Conservation (phyloP, 2,113 vertebrate species). For the Pituophis catenifer region DNA sequence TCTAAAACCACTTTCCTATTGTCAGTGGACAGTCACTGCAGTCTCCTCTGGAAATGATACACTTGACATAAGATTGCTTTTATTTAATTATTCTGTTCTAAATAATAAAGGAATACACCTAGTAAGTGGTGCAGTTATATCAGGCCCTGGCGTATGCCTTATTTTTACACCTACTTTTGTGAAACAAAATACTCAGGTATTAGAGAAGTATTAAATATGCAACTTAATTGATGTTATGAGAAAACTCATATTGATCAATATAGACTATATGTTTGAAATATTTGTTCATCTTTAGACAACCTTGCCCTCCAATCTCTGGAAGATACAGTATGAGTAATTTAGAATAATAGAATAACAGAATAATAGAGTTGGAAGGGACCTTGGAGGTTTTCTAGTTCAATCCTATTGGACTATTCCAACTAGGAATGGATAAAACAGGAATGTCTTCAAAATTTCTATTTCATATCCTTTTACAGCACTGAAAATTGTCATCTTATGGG, state of each 20-base stretch:
- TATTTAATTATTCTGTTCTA: background rate
- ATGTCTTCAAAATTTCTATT: background rate
- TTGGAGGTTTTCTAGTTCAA: background rate
- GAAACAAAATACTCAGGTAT: background rate
- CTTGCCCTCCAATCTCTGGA: background rate
- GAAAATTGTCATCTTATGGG: background rate
- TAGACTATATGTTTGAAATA: background rate
- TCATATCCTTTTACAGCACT: background rate
- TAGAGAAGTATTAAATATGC: background rate
- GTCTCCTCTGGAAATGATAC: background rate
- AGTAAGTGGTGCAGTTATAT: background rate
- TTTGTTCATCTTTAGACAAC: background rate
- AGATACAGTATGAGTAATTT: background rate
- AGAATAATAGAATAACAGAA: background rate
- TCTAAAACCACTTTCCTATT: background rate
- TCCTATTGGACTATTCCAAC: background rate
- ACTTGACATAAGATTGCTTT: background rate
- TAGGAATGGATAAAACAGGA: background rate
- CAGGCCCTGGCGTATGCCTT: background rate
- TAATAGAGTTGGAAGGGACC: background rate
- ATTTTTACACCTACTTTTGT: background rate
- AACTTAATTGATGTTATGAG: background rate
- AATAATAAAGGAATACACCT: background rate
- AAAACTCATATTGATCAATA: background rate
- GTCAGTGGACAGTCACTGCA: background rate